Evolutionary conservation across 2,113 vertebrate genomes (phyloP), one percentile per base, ranked within the genome.

Genomic region (Vicugna pacos): DNA sequence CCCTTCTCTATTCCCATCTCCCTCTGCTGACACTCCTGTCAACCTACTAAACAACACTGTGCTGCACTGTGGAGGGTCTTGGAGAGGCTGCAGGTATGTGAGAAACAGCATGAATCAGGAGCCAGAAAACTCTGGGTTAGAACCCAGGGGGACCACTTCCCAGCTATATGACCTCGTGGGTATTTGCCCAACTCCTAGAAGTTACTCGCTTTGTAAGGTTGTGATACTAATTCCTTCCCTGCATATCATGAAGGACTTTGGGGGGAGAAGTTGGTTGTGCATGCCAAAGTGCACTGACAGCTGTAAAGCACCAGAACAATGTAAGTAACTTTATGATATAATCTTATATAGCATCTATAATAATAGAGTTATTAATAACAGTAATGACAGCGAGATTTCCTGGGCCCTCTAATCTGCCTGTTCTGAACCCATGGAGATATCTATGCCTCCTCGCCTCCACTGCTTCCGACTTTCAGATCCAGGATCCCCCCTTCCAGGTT

Each of bases 41-140:
- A n/a, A 17, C 70, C 46, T 60, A 3, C 64, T 8, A 17, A 93
- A 5, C 12, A 1, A 28, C 56, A 22, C n/a, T 52, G 12, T 2
- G 6, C 30, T 8, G 1, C 5, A 10, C 1, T 3, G 1, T 1
- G 0, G 10, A 54, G 81, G n/a, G 8, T 20, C 48, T 54, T n/a
- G 5, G 79, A 35, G 65, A 58, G 56, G 70, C 84, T 22, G 16
- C 32, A 19, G 70, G 80, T 32, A 4, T 0, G 1, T 6, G 42
- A 42, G 58, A 42, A 77, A 48, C 15, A 16, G 60, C 11, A 4
- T 14, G 1, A 11, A 7, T n/a, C 30, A 24, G 56, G 50, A 50
- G 14, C 22, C 8, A 0, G 12, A 64, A n/a, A 15, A 42, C 20
- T 8, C 0, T 8, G 26, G 26, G 15, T 9, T 3, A 3, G 22